Evolutionary conservation across 2,797 vertebrate genomes (phyloP), one percentile per base, ranked within the genome.

Genomic region (Pangasius macronema): DNA sequence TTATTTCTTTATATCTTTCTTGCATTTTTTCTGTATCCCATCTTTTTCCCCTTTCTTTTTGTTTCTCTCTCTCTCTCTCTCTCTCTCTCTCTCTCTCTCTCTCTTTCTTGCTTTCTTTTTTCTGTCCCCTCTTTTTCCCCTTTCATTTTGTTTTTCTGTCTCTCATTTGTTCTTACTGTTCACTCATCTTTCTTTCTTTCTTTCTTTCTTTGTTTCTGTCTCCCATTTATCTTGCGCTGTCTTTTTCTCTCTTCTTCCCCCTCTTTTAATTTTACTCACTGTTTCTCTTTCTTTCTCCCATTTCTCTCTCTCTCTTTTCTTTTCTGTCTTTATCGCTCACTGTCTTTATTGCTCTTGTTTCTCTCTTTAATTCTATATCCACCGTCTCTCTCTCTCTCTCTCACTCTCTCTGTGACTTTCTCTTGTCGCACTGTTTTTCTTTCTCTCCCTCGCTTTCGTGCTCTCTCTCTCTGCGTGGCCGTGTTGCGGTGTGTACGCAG

Each of bases 401-500:
- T 55, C 87, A 89, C 86, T 73, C 75, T 18, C 36, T 16, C 51
- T 79, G 14, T 73, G 65, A 87, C 89, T 86, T 70, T 65, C 51
- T 7, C 80, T 75, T 53, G 70, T 61, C 39, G 3, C 61, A 86
- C 89, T 87, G 16, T 81, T 39, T 92, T 92, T 92, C 93, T 92
- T 24, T 39, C 27, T 53, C 0, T 67, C 20, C 9, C 61, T 18
- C 14, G 16, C 5, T 11, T 20, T n/a, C 75, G 30, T 59, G 30
- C 65, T 61, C 53, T 57, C 46, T 57, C 46, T 61, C 9, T 24
- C 57, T 85, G 9, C 39, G 51, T 30, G 59, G 1, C n/a, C 8
- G 3, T 53, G n/a, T 36, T 73, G 75, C 49, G 80, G 39, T 86
- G 76, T 85, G 75, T 77, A 33, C 70, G 63, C 97, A 99, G 98